phyloP scores from a whole-genome alignment of 2,113 vertebrate species.

The Bufo bufo region DNA sequence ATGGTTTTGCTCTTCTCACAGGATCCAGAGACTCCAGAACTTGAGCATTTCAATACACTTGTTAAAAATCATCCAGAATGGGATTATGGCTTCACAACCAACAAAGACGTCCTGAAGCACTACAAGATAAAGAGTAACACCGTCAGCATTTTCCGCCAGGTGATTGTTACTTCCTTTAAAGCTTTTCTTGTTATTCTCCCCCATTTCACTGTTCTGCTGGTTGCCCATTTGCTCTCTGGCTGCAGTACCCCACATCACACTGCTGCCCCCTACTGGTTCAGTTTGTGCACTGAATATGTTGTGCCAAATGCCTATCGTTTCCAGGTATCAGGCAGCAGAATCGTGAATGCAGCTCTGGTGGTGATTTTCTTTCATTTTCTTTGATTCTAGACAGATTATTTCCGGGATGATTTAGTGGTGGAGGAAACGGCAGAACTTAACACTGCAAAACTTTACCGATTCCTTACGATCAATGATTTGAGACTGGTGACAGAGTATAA shows the following conservation, averaged over 20 bases:
- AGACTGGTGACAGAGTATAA: constrained; percentile 88
- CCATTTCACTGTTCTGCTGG: no score
- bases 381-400: constrained; percentile 78
- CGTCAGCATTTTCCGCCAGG: constrained; percentile 84
- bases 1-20: constrained; percentile 61
- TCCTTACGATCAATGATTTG: constrained; percentile 80
- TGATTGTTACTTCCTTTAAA: constrained; percentile 63
- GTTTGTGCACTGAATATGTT: neutral
- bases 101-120: constrained; percentile 73
- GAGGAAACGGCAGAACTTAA: constrained; percentile 71
- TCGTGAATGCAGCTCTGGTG: neutral
- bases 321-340: neutral
- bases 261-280: neutral
- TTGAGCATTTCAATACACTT: constrained; percentile 69
- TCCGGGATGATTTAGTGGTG: constrained; percentile 74
- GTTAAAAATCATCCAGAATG: constrained; percentile 70
- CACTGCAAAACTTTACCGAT: constrained; percentile 74
- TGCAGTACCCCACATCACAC: neutral
- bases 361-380: neutral
- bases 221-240: neutral
- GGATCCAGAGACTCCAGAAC: constrained; percentile 74
- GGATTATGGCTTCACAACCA: constrained; percentile 77
- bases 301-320: neutral
- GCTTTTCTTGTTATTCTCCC: no score
- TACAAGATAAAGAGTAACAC: constrained; percentile 74